Percentiles rank a stretch among this genome's conserved stretches.
Evolutionary conservation across 1,140 invertebrate species (phyloP).

Genomic region (Aphidius ervi): DNA sequence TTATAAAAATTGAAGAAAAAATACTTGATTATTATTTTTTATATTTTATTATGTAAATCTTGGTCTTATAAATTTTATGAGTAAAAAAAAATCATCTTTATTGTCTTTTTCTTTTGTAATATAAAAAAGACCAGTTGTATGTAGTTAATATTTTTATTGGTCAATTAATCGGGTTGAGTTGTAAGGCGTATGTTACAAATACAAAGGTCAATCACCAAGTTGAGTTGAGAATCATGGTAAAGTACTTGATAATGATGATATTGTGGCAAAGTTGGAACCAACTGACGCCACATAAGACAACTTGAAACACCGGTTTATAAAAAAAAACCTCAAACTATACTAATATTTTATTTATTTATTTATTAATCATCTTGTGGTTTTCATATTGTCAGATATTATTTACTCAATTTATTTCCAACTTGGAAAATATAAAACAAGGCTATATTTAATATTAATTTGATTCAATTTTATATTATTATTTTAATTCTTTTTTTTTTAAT

Average conservation of each 20-base stretch:
- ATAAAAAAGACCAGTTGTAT: constrained; percentile 15
- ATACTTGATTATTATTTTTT: background rate
- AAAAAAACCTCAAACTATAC: too few species aligned
- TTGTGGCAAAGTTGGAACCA: background rate
- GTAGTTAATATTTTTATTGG: constrained; percentile 37
- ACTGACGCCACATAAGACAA: background rate
- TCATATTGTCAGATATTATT: too few species aligned
- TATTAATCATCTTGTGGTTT: too few species aligned
- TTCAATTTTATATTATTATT: too few species aligned
- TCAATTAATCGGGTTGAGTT: constrained; percentile 38
- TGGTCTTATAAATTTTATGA: background rate
- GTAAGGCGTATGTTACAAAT: constrained; percentile 28
- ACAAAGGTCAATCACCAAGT: constrained; percentile 33
- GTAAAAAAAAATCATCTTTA: background rate
- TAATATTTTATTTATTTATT: too few species aligned
- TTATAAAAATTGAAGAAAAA: background rate
- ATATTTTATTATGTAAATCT: background rate
- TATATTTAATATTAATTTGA: too few species aligned
- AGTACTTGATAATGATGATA: background rate
- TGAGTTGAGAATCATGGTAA: background rate
- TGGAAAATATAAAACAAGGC: too few species aligned
- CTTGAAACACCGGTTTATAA: too few species aligned
- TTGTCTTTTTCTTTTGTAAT: background rate
- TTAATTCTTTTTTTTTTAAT: too few species aligned
- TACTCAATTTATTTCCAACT: too few species aligned